phyloP scores from a whole-genome alignment of 2,113 vertebrate genomes.

The Charina bottae region DNA sequence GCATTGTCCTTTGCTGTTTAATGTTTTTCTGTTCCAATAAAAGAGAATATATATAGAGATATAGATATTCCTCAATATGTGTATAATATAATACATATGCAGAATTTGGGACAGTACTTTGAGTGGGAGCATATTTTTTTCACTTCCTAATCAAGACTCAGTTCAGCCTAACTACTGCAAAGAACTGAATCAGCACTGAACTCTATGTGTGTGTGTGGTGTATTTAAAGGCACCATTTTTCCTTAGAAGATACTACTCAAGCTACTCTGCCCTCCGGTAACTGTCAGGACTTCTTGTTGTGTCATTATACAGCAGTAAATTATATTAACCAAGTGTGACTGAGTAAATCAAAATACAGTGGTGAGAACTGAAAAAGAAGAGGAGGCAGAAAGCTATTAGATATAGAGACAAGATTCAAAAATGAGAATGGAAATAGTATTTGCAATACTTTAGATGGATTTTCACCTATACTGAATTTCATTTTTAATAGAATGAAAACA shows the following conservation, averaged over 20 bases:
- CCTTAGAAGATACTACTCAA: neutral
- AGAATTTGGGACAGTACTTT: neutral
- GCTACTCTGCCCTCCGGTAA: conserved; percentile 16
- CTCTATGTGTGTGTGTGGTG: neutral
- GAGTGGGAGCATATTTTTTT: neutral
- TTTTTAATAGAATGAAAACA: neutral
- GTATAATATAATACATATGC: rapidly evolving
- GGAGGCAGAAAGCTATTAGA: conserved; percentile 34
- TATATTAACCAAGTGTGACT: conserved; percentile 36
- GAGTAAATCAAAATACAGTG: conserved; percentile 49
- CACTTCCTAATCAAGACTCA: conserved; percentile 4
- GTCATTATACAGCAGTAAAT: conserved; percentile 34
- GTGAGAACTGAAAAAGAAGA: conserved; percentile 46
- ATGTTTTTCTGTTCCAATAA: neutral
- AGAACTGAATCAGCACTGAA: neutral
- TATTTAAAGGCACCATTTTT: neutral
- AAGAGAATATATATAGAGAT: neutral
- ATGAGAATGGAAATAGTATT: conserved; percentile 9
- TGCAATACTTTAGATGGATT: neutral
- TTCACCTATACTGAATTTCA: neutral
- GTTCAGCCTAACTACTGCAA: neutral
- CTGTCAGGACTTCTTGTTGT: conserved; percentile 27
- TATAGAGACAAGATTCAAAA: conserved; percentile 36
- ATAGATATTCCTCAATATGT: neutral
- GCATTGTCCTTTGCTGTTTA: neutral